These are phyloP conservation scores for Lagopus muta DNA, from an alignment of 2,113 vertebrate genomes.

Conservation along the genomic window DNA sequence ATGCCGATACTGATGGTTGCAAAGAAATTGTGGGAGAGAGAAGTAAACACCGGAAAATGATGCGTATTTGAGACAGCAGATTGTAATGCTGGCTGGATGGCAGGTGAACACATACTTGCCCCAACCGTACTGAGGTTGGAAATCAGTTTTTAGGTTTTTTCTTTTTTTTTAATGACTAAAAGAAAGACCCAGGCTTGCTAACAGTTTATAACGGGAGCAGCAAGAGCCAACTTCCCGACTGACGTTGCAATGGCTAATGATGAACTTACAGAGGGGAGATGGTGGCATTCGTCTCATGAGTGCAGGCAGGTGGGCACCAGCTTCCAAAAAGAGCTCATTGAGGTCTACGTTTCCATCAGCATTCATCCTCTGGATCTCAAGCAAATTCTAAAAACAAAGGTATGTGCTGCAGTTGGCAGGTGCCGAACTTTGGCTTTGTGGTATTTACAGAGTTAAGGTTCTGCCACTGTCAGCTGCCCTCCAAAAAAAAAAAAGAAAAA, in stretches of 20 bases:
- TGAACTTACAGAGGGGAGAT: background rate
- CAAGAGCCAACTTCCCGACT: background rate
- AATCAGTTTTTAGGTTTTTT: background rate
- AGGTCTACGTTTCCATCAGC: background rate
- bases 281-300: background rate
- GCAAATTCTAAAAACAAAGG: background rate
- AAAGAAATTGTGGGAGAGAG: background rate
- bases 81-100: rapidly evolving
- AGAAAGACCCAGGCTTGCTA: background rate
- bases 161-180: background rate
- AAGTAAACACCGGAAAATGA: background rate
- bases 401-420: background rate
- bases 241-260: background rate
- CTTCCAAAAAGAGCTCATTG: background rate
- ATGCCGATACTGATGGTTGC: background rate
- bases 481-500: background rate
- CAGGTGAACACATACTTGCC: background rate
- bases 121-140: background rate
- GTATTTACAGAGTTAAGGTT: background rate
- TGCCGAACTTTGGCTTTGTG: background rate
- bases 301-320: background rate
- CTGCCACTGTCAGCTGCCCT: background rate
- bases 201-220: background rate
- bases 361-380: background rate
- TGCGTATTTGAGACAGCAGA: background rate